These are phyloP conservation scores for Siniperca undulata DNA, from an alignment of 2,797 vertebrate genomes.

Conservation along the genomic window DNA sequence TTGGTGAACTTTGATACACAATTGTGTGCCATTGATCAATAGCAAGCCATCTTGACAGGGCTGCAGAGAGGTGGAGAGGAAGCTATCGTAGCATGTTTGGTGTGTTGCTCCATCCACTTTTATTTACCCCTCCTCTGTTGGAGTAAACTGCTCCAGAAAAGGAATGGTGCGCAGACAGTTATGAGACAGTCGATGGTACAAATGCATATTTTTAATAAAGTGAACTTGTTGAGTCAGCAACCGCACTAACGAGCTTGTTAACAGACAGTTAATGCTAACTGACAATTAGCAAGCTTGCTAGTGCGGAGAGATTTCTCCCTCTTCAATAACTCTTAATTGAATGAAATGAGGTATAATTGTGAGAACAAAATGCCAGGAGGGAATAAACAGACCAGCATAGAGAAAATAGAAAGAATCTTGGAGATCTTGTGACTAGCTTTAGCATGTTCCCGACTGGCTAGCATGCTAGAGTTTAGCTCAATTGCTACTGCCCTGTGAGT, in stretches of 20 bases:
- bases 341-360: not conserved
- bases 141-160: not conserved
- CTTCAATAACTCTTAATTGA: not conserved
- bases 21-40: too few species aligned
- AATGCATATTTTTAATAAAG: not conserved
- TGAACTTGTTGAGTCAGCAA: not conserved
- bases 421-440: not conserved
- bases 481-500: not conserved
- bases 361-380: not conserved
- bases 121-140: not conserved
- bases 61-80: not conserved
- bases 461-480: not conserved
- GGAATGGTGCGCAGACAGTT: not conserved
- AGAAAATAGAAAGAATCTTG: not conserved
- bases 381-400: not conserved
- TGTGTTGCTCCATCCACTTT: not conserved
- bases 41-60: not conserved
- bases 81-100: not conserved
- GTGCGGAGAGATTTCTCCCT: not conserved
- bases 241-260: not conserved
- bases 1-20: too few species aligned
- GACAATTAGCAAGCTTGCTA: not conserved
- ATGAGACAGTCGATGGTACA: not conserved
- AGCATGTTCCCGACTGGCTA: not conserved
- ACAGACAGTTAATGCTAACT: not conserved